Base-by-base conservation (phyloP, 2,797 vertebrate genomes). In the Coregonus suidteri region DNA sequence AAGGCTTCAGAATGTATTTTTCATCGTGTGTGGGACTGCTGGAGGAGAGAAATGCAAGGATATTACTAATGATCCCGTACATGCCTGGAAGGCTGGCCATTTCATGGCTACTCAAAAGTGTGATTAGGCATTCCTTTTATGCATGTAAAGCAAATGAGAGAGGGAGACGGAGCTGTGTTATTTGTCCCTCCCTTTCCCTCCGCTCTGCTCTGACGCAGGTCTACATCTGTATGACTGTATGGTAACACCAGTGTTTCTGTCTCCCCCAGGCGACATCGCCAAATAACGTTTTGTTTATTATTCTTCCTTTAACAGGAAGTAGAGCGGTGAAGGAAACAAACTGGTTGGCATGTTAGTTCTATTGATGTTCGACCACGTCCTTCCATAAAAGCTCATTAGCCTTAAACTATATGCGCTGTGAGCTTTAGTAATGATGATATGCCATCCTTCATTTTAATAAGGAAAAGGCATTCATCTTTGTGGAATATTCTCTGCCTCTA, bases 91-190 rank as follows among this genome's bases (percentile, higher is more conserved):
- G 85, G 82, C 75, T 75, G 14, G 16, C 47, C 77, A 67, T 80
- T 84, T 78, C 81, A 79, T 78, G 79, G 82, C 84, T 73, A 76
- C 84, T 87, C 85, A 68, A 69, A 41, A 79, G 18, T 71, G 82
- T 88, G 81, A 91, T 91, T 90, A 91, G 69, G 20, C 59, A 90
- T 91, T 90, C 90, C 85, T 84, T 90, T 88, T 90, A 77, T 86
- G 78, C 79, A 81, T 91, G 81, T 86, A 78, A 81, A 83, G 77
- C 84, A 84, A 85, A 82, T 88, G 84, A 85, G 72, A 89, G 80
- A 3, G 69, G 62, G 77, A 74, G 7, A 82, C 73, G 1, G 53
- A n/a, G 52, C 51, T 35, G 30, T 34, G 6, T 34, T 15, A 30
- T 52, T 30, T n/a, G 25, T n/a, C 7, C 14, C 25, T 34, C 62